Evolutionary conservation across 2,113 vertebrate genomes (phyloP).

Genomic region (Corythoichthys haematopterus): DNA sequence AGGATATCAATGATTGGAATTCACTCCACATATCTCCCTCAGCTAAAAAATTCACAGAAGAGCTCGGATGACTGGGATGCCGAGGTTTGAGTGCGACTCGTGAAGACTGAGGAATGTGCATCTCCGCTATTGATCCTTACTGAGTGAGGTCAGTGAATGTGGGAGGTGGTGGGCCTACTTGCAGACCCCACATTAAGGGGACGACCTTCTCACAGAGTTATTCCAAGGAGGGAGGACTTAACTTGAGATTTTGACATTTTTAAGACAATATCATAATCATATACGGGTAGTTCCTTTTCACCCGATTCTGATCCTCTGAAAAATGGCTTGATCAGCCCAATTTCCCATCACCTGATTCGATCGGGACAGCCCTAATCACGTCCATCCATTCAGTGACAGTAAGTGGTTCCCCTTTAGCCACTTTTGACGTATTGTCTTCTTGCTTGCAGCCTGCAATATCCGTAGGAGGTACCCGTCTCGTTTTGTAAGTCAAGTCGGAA

Average conservation of each 20-base stretch:
- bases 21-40: constrained; percentile 54
- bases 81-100: constrained; percentile 54
- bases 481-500: too few species aligned
- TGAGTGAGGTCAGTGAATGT: constrained; percentile 61
- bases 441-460: too few species aligned
- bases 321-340: too few species aligned
- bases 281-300: too few species aligned
- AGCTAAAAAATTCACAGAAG: constrained; percentile 47
- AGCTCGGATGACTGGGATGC: constrained; percentile 61
- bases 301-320: too few species aligned
- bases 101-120: constrained; percentile 58
- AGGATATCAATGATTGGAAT: constrained; percentile 61
- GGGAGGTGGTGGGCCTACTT: constrained; percentile 43
- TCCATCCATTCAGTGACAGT: too few species aligned
- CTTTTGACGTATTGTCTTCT: too few species aligned
- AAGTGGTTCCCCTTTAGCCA: too few species aligned
- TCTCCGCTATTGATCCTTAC: constrained; percentile 56
- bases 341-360: too few species aligned
- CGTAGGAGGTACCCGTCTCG: too few species aligned
- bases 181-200: constrained; percentile 42
- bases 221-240: constrained; percentile 34
- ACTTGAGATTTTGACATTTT: constrained; percentile 12
- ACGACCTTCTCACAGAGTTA: constrained; percentile 22
- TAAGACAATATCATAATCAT: too few species aligned
- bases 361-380: too few species aligned